Evolutionary conservation across 2,113 vertebrate genomes (phyloP).

Genomic region (Zapus hudsonius): DNA sequence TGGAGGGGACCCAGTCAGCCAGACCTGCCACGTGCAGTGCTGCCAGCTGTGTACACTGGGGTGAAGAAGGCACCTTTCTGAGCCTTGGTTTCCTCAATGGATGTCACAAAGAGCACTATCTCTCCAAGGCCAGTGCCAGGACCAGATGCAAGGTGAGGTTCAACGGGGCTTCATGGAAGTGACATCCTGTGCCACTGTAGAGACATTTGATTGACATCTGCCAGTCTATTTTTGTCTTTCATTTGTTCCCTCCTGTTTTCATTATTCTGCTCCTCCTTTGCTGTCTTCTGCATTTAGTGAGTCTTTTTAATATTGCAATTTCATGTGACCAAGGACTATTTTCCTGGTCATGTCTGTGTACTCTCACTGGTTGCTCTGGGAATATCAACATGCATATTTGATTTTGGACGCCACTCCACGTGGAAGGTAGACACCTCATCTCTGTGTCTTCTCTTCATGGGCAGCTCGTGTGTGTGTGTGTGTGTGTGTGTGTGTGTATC

Average conservation of each 20-base stretch:
- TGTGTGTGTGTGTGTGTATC: too few relatives aligned
- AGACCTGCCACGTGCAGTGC: not conserved
- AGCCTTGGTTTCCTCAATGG: not conserved
- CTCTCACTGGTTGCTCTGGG: not conserved
- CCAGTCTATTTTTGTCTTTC: too few relatives aligned
- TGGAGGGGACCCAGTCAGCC: not conserved
- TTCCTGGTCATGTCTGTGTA: not conserved
- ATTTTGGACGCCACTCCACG: not conserved
- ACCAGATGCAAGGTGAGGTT: not conserved
- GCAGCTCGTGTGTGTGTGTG: not conserved
- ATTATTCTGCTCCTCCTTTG: too few relatives aligned
- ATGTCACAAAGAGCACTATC: not conserved
- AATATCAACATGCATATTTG: not conserved
- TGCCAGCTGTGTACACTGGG: not conserved
- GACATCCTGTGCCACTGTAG: not conserved
- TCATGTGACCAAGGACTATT: not conserved
- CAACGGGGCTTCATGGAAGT: not conserved
- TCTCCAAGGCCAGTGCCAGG: not conserved
- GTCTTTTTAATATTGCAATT: not conserved
- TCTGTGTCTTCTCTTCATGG: not conserved
- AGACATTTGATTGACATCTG: not conserved
- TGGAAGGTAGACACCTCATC: not conserved
- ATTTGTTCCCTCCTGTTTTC: too few relatives aligned
- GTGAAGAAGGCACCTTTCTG: fast-evolving
- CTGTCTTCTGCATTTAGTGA: not conserved